Evolutionary conservation across 2,888 invertebrate species (phyloP), one percentile per base, ranked within the genome.

Genomic region (Spilarctia lutea): DNA sequence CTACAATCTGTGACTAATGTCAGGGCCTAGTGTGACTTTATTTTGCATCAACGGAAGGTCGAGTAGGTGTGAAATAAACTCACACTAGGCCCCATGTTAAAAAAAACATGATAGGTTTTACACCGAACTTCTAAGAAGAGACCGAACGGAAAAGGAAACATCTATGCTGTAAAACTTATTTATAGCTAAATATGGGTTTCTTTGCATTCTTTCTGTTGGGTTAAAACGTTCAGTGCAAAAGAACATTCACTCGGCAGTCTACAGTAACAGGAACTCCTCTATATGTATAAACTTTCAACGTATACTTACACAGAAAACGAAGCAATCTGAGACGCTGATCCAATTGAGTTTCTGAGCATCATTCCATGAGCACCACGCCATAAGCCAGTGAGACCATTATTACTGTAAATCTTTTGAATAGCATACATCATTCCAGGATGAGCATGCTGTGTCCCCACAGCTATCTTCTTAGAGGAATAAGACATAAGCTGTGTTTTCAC

Each of bases 401-500:
- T 94, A 10, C 81, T 91, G 80, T 96, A 97, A 75, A 97, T 97
- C 84, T 96, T 96, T 42, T 83, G 90, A 33, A 98, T 91, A 0
- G 98, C 98, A 77, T 96, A 94, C 63, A 96, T 88, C 93, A 98
- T 97, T 16, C 98, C 97, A 33, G 92, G 92, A 87, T 98, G 98
- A 0, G 96, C 95, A 89, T 99, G 99, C 88, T 99, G 99, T 82
- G 98, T 97, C 0, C 99, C 99, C 3, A 99, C 99, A 3, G 99
- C 99, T 76, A 99, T 98, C 81, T 96, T 95, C 79, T 96, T 94
- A 0, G 97, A 97, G 1, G 98, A 97, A 91, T 97, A 96, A 0
- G 98, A 97, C 96, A 99, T 98, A 4, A 98, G 95, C 87, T 98
- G 98, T 0, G 98, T 98, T 94, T 99, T 99, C 0, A 99, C 97